Base-by-base conservation (phyloP, 2,888 invertebrate species). In the Sacculina carcini region DNA sequence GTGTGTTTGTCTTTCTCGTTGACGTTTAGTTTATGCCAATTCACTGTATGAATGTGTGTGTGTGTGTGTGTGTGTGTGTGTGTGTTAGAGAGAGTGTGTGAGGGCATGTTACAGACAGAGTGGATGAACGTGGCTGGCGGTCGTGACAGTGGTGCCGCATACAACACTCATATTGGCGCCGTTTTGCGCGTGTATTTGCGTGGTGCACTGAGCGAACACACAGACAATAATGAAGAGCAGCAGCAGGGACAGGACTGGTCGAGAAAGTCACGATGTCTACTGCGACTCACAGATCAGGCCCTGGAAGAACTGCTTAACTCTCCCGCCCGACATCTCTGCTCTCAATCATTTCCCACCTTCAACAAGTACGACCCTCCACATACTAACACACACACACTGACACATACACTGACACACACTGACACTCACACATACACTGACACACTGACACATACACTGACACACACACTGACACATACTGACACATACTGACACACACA, bases 51-150 rank as follows among this genome's bases (percentile, higher is more conserved):
- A n/a, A n/a, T n/a, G n/a, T n/a, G n/a, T n/a, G n/a, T n/a, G n/a
- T n/a, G n/a, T n/a, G n/a, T n/a, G n/a, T n/a, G n/a, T n/a, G n/a
- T n/a, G n/a, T n/a, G n/a, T n/a, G n/a, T n/a, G n/a, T n/a, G n/a
- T n/a, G n/a, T n/a, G n/a, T n/a, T n/a, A n/a, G n/a, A n/a, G n/a
- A n/a, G n/a, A n/a, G n/a, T n/a, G n/a, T n/a, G n/a, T n/a, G 68
- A 70, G 53, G 67, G 66, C 46, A 68, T 81, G 58, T 66, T 84
- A 56, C 32, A 63, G 56, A 71, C 72, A 51, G 73, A 74, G 55
- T 84, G 84, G 84, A 74, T 73, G 58, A 72, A 73, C 54, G 63
- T 68, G 38, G 72, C 75, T 58, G 78, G 78, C 3, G 61, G 66
- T 54, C 62, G 69, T 51, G 77, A 78, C 60, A 76, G 73, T 24